Evolutionary conservation across 2,113 vertebrate genomes (phyloP), one percentile per base, ranked within the genome.

Genomic region (Cyrtonyx montezumae): DNA sequence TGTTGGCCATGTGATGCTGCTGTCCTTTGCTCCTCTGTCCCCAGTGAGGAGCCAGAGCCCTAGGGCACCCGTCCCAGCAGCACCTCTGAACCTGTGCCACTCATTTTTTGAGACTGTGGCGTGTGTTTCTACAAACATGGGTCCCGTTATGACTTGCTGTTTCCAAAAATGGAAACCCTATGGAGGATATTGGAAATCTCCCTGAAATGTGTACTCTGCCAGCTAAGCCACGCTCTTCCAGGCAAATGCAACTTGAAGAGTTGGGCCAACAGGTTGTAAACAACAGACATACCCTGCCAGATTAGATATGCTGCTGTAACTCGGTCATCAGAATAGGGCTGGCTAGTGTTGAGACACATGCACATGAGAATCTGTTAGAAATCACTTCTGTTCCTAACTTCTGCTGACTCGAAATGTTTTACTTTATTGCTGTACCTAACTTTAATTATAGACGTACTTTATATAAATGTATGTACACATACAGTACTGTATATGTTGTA

Each of bases 401-500:
- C 71, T 51, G 62, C 91, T 97, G 22, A 91, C 91, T 94, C 91
- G 85, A 95, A 95, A 90, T 94, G 70, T 84, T 95, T 91, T 70
- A 96, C 85, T 87, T 11, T 96, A 97, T 96, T 85, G 91, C 78
- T 94, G 76, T 91, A 95, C 84, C 85, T 93, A 93, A 81, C 46
- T 87, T 97, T 94, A 92, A 91, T 96, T 94, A 93, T 91, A 96
- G 62, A 96, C 91, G 94, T 91, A 93, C 96, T 96, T 97, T 96
- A 96, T 97, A 96, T 92, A 97, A 93, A 91, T 97, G 88, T 90
- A 84, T 77, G 94, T 96, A 97, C 92, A 94, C 95, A 83, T 84
- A 95, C 11, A 9, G 63, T 90, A 66, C 70, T 97, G 97, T 96
- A 97, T 91, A 97, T 96, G 93, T 76, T 97, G 97, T 96, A 97